Base-by-base conservation (phyloP, 2,888 invertebrate species). In the Drosophila sordidula region DNA sequence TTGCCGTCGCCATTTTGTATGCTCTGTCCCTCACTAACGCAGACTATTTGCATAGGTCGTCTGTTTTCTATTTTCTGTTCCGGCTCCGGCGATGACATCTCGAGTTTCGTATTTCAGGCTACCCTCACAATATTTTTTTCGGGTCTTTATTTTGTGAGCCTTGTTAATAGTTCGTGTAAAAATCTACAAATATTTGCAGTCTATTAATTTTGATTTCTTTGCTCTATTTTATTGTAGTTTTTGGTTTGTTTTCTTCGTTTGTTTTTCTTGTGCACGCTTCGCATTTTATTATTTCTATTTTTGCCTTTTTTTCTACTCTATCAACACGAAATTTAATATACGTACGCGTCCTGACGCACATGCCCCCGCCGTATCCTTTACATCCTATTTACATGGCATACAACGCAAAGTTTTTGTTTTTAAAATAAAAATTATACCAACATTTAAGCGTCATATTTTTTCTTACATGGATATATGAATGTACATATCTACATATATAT, bases 141-240 rank as follows among this genome's bases (percentile, higher is more conserved):
- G 55, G 49, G 32, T 44, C 51, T 42, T 44, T 34, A 44, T 44
- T 51, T 44, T 69, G 62, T 87, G 85, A 69, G 73, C 73, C 78
- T 76, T 75, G 85, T 86, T 91, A 91, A 91, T 90, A 91, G 91
- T 90, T 90, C 90, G 87, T 91, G 91, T 91, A 91, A 91, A 91
- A 91, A 90, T 90, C 86, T 90, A 89, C 89, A 91, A 91, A 91
- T 91, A 91, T 91, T 91, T 91, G 86, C 85, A 83, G 78, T 80
- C 85, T 90, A 90, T 90, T 89, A 89, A 91, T 89, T 89, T 84
- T 79, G 75, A 68, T 84, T 80, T 74, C 68, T 79, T 76, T 58
- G 49, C 66, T 72, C 52, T 58, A 32, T 63, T 62, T 65, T 52
- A 16, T 18, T 44, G 18, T 54, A 34, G 12, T 34, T 59, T 32